Evolutionary conservation across 2,888 invertebrate species (phyloP).

Genomic region (Ormyrus nitidulus): DNA sequence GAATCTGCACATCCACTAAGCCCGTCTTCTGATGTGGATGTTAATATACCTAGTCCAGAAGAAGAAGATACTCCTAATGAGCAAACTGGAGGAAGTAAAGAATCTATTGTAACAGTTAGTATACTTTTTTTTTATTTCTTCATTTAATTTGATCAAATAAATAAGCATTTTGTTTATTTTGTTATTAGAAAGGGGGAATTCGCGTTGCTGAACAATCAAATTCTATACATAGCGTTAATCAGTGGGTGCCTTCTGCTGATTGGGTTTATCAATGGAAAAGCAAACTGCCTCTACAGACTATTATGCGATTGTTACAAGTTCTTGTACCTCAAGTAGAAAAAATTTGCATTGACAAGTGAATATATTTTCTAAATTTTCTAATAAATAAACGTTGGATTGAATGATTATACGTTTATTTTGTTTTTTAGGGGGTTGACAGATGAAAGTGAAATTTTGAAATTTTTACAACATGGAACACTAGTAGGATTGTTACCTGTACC

Average conservation of each 20-base stretch:
- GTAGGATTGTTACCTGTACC: slow-evolving; percentile 98
- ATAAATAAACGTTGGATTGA: background rate
- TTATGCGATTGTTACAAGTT: slow-evolving; percentile 98
- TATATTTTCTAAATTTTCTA: slow-evolving; percentile 23
- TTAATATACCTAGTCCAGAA: slow-evolving; percentile 62
- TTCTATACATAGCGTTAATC: slow-evolving; percentile 67
- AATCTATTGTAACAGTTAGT: slow-evolving; percentile 73
- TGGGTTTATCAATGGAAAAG: slow-evolving; percentile 98
- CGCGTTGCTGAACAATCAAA: slow-evolving; percentile 76
- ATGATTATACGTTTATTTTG: slow-evolving; percentile 1
- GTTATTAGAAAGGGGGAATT: slow-evolving; percentile 80
- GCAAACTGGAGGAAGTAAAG: slow-evolving; percentile 59
- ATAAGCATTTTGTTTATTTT: slow-evolving; percentile 29
- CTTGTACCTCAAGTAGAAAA: slow-evolving; percentile 99
- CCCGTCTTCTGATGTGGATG: slow-evolving; percentile 67
- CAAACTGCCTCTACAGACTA: slow-evolving; percentile 98
- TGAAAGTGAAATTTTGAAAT: slow-evolving; percentile 99
- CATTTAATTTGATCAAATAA: slow-evolving; percentile 12
- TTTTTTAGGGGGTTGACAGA: slow-evolving; percentile 93
- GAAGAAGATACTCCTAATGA: slow-evolving; percentile 55
- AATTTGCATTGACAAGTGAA: slow-evolving; percentile 90
- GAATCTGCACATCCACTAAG: slow-evolving; percentile 89
- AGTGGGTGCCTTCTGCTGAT: slow-evolving; percentile 95
- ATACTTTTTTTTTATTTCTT: slow-evolving; percentile 12
- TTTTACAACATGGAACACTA: slow-evolving; percentile 98